Evolutionary conservation across 2,113 vertebrate genomes (phyloP), one percentile per base, ranked within the genome.

Genomic region (Lasiurus cinereus): DNA sequence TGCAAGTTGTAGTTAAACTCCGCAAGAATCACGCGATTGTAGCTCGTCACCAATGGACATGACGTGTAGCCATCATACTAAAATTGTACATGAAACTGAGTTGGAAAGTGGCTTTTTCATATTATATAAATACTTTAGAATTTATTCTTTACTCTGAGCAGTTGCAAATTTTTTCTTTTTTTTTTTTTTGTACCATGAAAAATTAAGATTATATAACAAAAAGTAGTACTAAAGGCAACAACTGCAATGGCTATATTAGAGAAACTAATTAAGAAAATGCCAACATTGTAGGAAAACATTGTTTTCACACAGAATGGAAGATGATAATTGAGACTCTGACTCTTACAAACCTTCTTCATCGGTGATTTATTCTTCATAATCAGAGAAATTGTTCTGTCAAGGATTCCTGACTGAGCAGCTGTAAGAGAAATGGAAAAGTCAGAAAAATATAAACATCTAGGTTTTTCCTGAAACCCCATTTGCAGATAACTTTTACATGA

Each of bases 31-130:
- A 99, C 99, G 0, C 98, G 99, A 93, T 99, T 99, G 97, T 99
- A 99, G 97, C 98, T 98, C 0, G 99, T 99, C 64, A 99, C 99
- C 64, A 99, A 95, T 0, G 99, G 99, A 92, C 99, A 99, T 0
- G 99, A 99, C 0, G 99, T 99, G 93, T 99, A 99, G 76, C 99
- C 99, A 88, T 99, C 99, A 12, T 99, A 99, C 99, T 99, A 88
- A 80, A 98, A 98, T 13, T 43, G 46, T 94, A 93, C 95, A 74
- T 1, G 33, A 93, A 46, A 85, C 15, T 11, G 29, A 90, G 70
- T 43, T 59, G 16, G 16, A 93, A 88, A 78, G 66, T 6, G 27
- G 18, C 56, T 69, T 48, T 48, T 36, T 74, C 21, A 46, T 39
- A 16, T 31, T 72, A 8, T 0, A 50, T 46, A 83, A 27, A 83